Evolutionary conservation across 2,113 vertebrate species (phyloP).

Genomic region (Hippocampus mohnikei): DNA sequence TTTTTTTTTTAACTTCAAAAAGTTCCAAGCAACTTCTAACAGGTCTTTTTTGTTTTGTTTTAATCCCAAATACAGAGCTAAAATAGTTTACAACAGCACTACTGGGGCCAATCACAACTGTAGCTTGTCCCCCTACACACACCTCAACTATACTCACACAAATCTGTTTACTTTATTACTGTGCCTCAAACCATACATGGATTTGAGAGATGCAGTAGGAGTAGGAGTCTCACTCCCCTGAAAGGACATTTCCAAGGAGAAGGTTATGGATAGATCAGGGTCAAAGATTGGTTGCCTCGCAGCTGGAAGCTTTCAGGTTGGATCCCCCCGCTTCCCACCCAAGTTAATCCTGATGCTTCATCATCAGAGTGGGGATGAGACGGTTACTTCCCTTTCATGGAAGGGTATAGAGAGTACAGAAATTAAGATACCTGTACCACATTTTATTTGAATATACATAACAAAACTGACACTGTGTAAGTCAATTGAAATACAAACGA

Average conservation of each 20-base stretch:
- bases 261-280: conserved; percentile 7
- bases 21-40: conserved; percentile 34
- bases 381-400: not conserved
- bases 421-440: not conserved
- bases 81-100: conserved; percentile 38
- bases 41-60: conserved; percentile 57
- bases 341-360: not conserved
- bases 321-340: not conserved
- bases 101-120: conserved; percentile 36
- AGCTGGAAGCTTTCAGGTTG: conserved; percentile 3
- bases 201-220: conserved; percentile 37
- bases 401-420: too few species aligned
- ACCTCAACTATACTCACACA: conserved; percentile 35
- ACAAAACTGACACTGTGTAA: not conserved
- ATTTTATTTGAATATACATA: not conserved
- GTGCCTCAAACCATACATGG: conserved; percentile 57
- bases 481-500: too few species aligned
- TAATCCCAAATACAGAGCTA: conserved; percentile 46
- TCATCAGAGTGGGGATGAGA: not conserved
- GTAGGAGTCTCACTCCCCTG: conserved; percentile 48
- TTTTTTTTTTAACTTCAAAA: conserved; percentile 29
- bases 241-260: conserved; percentile 50
- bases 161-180: conserved; percentile 57
- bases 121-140: conserved; percentile 13
- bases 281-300: not conserved